Evolutionary conservation across 2,113 vertebrate genomes (phyloP), one percentile per base, ranked within the genome.

Genomic region (Alouatta palliata): DNA sequence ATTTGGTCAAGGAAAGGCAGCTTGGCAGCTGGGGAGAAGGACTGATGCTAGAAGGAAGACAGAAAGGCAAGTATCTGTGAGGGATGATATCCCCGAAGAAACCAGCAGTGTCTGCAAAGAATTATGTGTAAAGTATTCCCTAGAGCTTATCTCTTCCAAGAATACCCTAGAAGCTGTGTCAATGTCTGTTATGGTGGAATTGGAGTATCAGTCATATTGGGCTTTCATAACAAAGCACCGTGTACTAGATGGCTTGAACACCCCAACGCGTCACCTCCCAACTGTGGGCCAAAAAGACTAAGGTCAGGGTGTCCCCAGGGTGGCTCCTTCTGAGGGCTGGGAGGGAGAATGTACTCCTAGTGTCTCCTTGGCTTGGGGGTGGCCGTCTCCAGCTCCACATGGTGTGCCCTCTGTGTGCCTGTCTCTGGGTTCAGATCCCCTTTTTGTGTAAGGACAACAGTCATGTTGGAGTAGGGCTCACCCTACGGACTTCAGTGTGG

Each of bases 241-340:
- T 0, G 0, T 25, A 5, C 23, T 4, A 3, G 4, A 7, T 0
- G 5, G 40, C 17, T 79, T n/a, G 10, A n/a, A 11, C 8, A 45
- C 3, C 2, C 37, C 12, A 80, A 10, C 25, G 7, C 43, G 9
- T n/a, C 0, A 0, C 25, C 32, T 17, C 5, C 40, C 40, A 43
- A 43, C 40, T 43, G 3, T 43, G 40, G 40, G 40, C 40, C 40
- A 43, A 43, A 43, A 43, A 43, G 40, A 43, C 40, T 43, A 5
- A 43, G 40, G 40, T 43, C 40, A 43, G 40, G 40, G 40, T 43
- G 40, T 43, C 40, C 40, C 40, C 40, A 43, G 40, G 40, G 40
- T 43, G 40, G 40, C 40, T 43, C 40, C 40, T 43, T 43, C 40
- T 43, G 40, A 43, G 40, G 40, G 40, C 40, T 43, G 40, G 40